These are phyloP conservation scores for Eristalis intricaria DNA, from an alignment of 2,888 invertebrate genomes.

Conservation along the genomic window DNA sequence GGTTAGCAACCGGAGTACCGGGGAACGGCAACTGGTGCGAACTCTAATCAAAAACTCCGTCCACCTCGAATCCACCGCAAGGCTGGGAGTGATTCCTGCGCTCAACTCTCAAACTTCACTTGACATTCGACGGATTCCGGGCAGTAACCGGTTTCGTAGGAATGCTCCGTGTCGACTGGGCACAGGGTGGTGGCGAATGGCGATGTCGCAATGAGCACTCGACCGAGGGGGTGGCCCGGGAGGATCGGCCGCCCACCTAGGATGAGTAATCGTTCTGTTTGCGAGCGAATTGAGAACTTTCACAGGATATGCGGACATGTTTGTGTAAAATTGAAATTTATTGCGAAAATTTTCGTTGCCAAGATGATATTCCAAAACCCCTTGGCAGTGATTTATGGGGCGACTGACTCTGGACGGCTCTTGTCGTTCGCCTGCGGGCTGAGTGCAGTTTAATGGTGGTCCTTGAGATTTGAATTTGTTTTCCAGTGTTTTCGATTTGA, in stretches of 20 bases:
- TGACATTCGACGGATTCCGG: conserved; percentile 60
- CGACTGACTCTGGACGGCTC: conserved; percentile 4
- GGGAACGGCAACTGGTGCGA: conserved; percentile 29
- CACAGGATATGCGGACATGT: conserved; percentile 62
- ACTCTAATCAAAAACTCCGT: conserved; percentile 59
- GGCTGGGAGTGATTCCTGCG: conserved; percentile 25
- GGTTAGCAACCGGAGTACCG: conserved; percentile 16
- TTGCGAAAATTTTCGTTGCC: conserved; percentile 58
- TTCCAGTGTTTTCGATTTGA: background rate
- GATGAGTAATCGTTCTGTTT: conserved; percentile 69
- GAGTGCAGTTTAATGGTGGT: conserved; percentile 42
- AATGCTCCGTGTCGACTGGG: conserved; percentile 42
- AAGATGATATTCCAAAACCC: conserved; percentile 49
- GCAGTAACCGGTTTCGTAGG: conserved; percentile 59
- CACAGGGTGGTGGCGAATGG: conserved; percentile 6
- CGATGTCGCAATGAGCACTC: conserved; percentile 8
- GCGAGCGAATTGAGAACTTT: conserved; percentile 59
- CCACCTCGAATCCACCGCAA: conserved; percentile 26
- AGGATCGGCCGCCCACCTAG: conserved; percentile 22
- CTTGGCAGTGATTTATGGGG: conserved; percentile 58
- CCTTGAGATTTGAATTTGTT: conserved; percentile 6
- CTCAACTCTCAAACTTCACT: conserved; percentile 22
- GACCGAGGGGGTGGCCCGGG: conserved; percentile 10
- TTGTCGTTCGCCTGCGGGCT: conserved; percentile 8
- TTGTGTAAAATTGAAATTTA: conserved; percentile 71